phyloP scores from a whole-genome alignment of 2,888 invertebrate genomes.

The Amphipoea lucens region DNA sequence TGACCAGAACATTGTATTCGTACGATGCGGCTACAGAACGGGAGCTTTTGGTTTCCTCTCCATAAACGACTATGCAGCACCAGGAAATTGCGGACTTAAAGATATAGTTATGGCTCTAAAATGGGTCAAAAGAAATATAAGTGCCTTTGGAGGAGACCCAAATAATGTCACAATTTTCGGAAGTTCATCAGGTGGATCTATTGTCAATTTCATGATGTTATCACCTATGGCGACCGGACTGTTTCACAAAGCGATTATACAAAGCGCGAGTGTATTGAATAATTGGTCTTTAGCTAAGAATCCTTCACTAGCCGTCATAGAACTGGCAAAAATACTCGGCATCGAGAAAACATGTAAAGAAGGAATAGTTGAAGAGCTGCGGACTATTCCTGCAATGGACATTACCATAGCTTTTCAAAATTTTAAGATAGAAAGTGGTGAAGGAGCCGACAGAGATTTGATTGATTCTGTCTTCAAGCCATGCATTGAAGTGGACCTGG shows the following conservation, averaged over 20 bases:
- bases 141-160: conserved; percentile 85
- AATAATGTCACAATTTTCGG: conserved; percentile 88
- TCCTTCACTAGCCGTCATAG: conserved; percentile 75
- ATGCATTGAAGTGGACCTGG: conserved; percentile 84
- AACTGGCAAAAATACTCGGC: conserved; percentile 78
- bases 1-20: conserved; percentile 81
- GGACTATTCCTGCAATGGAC: conserved; percentile 71
- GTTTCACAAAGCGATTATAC: conserved; percentile 86
- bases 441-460: conserved; percentile 66
- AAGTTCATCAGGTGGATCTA: conserved; percentile 84
- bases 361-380: conserved; percentile 82
- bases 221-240: conserved; percentile 86
- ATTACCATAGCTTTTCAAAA: conserved; percentile 75
- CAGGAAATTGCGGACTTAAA: conserved; percentile 87
- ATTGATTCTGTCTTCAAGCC: conserved; percentile 83
- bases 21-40: conserved; percentile 84
- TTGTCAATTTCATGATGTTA: conserved; percentile 86
- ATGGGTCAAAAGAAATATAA: conserved; percentile 86
- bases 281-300: conserved; percentile 84
- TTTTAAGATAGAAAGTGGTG: conserved; percentile 59
- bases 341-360: conserved; percentile 74
- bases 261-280: conserved; percentile 86
- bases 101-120: conserved; percentile 85
- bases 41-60: conserved; percentile 87
- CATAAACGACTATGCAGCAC: conserved; percentile 82